Percentiles rank a stretch among this genome's conserved stretches.
Evolutionary conservation across 2,797 vertebrate species (phyloP).

Genomic region (Etheostoma perlongum): DNA sequence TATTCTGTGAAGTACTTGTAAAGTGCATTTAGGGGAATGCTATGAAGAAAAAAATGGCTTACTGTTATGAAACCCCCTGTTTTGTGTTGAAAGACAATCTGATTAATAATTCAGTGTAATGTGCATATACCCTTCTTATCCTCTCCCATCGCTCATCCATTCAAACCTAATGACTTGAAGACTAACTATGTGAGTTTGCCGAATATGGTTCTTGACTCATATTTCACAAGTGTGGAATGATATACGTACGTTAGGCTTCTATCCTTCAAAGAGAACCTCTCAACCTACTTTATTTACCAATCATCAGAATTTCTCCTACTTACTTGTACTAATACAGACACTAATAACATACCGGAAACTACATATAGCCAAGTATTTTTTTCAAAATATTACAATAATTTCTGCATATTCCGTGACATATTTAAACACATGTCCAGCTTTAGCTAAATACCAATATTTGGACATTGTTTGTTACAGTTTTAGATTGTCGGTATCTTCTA

Average conservation of each 20-base stretch:
- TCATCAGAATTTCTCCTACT: background rate
- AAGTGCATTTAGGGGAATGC: background rate
- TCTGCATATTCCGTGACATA: background rate
- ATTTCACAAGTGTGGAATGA: background rate
- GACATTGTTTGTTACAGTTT: background rate
- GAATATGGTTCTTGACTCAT: background rate
- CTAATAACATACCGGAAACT: background rate
- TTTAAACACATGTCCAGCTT: background rate
- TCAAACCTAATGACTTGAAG: background rate
- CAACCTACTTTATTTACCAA: background rate
- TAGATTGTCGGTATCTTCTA: background rate
- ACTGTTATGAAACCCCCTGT: background rate
- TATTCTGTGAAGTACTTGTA: background rate
- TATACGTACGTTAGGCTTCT: background rate
- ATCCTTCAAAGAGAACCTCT: background rate
- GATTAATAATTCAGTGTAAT: background rate
- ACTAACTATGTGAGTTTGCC: background rate
- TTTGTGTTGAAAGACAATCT: background rate
- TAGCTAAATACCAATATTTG: background rate
- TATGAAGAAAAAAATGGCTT: slow-evolving; percentile 5
- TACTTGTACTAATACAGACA: background rate
- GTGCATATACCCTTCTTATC: background rate
- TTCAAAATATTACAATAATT: background rate
- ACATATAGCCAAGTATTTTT: background rate
- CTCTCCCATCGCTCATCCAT: background rate